Evolutionary conservation across 2,888 invertebrate genomes (phyloP).

Genomic region (Sinopyrophorus schimmeli): DNA sequence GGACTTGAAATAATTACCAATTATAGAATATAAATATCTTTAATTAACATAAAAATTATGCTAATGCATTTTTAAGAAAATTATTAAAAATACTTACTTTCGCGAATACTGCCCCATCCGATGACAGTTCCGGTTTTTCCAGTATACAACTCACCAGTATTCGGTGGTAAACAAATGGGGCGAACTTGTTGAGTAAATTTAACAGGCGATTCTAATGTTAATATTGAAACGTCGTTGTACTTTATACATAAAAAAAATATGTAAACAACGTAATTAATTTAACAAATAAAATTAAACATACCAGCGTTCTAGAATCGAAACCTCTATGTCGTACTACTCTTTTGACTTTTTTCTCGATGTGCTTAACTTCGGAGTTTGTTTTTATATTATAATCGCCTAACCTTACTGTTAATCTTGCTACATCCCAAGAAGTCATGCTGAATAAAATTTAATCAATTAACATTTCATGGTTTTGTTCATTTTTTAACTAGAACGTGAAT

Average conservation of each 20-base stretch:
- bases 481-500: slow-evolving; percentile 14
- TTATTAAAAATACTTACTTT: slow-evolving; percentile 73
- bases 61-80: too few relatives aligned
- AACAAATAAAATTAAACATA: too few relatives aligned
- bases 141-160: slow-evolving; percentile 60
- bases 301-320: slow-evolving; percentile 81
- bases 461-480: slow-evolving; percentile 1
- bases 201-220: slow-evolving; percentile 78
- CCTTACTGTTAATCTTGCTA: slow-evolving; percentile 77
- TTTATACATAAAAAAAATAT: too few relatives aligned
- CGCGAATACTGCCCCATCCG: slow-evolving; percentile 85
- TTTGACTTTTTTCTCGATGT: slow-evolving; percentile 78
- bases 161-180: slow-evolving; percentile 74
- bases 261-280: too few relatives aligned
- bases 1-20: too few relatives aligned
- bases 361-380: slow-evolving; percentile 72
- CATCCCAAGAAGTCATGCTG: slow-evolving; percentile 89
- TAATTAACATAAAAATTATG: too few relatives aligned
- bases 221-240: slow-evolving; percentile 83
- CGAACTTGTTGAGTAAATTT: slow-evolving; percentile 71
- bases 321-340: slow-evolving; percentile 83
- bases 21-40: too few relatives aligned
- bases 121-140: slow-evolving; percentile 79
- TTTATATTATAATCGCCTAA: slow-evolving; percentile 85
- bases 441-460: slow-evolving; percentile 37